Base-by-base conservation (phyloP, 2,113 vertebrate species). In the Oenanthe oenanthe region DNA sequence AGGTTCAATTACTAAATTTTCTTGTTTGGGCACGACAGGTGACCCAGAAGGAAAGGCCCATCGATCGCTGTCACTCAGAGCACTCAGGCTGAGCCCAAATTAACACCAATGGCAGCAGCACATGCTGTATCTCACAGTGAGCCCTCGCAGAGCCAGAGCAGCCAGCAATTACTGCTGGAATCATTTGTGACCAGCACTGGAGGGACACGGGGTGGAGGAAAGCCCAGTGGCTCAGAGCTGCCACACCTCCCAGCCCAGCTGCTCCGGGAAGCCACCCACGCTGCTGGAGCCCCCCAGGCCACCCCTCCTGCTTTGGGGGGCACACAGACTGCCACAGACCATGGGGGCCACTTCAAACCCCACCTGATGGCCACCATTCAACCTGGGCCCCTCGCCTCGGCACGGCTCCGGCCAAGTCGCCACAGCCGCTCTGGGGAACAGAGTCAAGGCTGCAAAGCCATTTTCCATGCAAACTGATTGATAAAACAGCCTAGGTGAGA, bases 321-420 rank as follows among this genome's bases (percentile, higher is more conserved):
- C 29, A 38, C 16, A 28, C 3, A 26, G 38, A 31, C 12, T 42
- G 25, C 28, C 17, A 22, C 1, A 0, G 54, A 18, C 12, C n/a
- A 4, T 0, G 3, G 18, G 31, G 28, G 6, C 25, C 54, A n/a
- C 48, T 25, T n/a, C 67, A 25, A 40, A 50, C 14, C 24, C 58
- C 7, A 1, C 19, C 48, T 0, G 0, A 32, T 1, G 2, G 43
- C 24, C 4, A 0, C 77, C 9, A 0, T 9, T 12, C 51, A 56
- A 21, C 43, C 32, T 3, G 25, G 1, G 60, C 36, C n/a, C 2
- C 1, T 12, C 0, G 0, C 11, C 34, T 31, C 61, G 16, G 58
- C 1, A 0, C 4, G 0, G 57, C n/a, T n/a, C 32, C 1, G 3
- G 45, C 68, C 65, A 5, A 74, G 38, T 12, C 38, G 2, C 40